Base-by-base conservation (phyloP, 2,113 vertebrate genomes). In the Colaptes auratus region DNA sequence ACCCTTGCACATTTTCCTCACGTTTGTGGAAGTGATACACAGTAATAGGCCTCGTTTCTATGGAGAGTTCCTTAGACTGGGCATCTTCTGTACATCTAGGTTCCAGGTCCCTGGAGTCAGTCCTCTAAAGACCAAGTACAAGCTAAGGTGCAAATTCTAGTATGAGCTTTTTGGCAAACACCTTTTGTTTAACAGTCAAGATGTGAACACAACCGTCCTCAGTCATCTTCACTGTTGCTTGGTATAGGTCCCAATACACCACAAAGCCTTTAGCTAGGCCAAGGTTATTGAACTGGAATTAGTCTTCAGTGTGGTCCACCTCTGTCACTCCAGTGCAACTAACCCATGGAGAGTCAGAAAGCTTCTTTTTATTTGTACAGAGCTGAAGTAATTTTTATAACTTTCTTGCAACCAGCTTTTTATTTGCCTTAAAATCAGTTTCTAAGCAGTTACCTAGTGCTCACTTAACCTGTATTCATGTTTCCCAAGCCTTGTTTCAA, bases 401-500 rank as follows among this genome's bases (percentile, higher is more conserved):
- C 95, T 97, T 98, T 95, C 95, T 96, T 97, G 97, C 97, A 97
- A 96, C 97, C 97, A 96, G 96, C 97, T 97, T 98, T 97, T 98
- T 97, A 94, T 98, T 98, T 98, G 97, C 98, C 98, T 98, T 98
- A 98, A 98, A 96, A 92, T 95, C 91, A 97, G 97, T 96, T 97
- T 97, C 88, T 92, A 96, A 96, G 94, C 97, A 95, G 96, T 97
- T 97, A 94, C 78, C 75, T 97, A 93, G 82, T 63, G 67, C 96
- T 96, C 91, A 96, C 88, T 95, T 82, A 90, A 90, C 70, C 83
- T 85, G 73, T 95, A 94, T 95, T 92, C 89, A 42, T 85, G 72
- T 91, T 96, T 95, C 86, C 75, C 80, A 23, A 86, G 77, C 88
- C 93, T 96, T 93, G 77, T 95, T 96, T 93, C 96, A 94, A 79